Base-by-base conservation (phyloP, 2,797 vertebrate genomes). In the Triplophysa yarkandensis region DNA sequence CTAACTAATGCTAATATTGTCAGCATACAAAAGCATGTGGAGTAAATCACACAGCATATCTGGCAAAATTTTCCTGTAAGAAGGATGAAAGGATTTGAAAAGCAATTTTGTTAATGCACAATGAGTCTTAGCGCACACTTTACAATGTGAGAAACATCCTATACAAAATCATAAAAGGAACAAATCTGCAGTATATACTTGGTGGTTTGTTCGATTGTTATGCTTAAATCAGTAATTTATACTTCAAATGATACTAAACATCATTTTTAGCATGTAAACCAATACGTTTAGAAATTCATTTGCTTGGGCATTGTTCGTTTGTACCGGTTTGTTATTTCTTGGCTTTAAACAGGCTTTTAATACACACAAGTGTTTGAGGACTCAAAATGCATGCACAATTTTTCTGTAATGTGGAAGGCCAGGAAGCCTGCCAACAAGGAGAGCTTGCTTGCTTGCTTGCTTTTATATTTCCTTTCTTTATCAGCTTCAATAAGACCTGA, bases 1-100 rank as follows among this genome's bases (percentile, higher is more conserved):
- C 85, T 90, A 88, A 91, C 90, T 79, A 77, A 62, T 66, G 70
- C 86, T 87, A 91, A 90, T 88, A 88, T 87, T 88, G 84, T 84
- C 85, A 80, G 84, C 86, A 86, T 79, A 75, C 72, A 84, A 81
- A 86, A 89, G 71, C 82, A 85, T 79, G 85, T n/a, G 58, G 83
- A 75, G 82, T 83, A 85, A 85, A 52, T 87, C 87, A 82, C 85
- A 87, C 84, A 73, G 71, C 68, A 75, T 88, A 79, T 88, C 70
- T 32, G 81, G 89, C 83, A n/a, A n/a, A n/a, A 90, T 92, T 89
- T 78, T 81, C 83, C 13, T 80, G 69, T 78, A 87, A 87, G 84
- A 83, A 86, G 78, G 82, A 72, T 82, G 80, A 76, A 83, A 80
- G 80, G 36, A 30, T 78, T 76, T 89, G 85, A 90, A 89, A 83